Conservation (phyloP, 2,888 invertebrate species). For the Lepidochrysops patricia region DNA sequence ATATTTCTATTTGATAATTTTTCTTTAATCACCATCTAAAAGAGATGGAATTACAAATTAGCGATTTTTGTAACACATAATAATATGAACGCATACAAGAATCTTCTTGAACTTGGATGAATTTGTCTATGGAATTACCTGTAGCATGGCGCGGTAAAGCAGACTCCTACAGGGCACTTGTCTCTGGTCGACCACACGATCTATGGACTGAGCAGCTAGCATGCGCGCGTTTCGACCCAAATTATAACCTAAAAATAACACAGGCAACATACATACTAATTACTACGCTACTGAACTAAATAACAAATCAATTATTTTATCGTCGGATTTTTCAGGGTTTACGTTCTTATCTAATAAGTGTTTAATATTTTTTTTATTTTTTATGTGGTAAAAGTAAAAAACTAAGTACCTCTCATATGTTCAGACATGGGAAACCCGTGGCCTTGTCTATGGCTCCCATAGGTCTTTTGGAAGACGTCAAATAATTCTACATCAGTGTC, state of each 20-base stretch:
- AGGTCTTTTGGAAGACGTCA: conserved; percentile 56
- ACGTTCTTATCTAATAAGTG: too few species aligned
- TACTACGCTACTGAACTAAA: too few species aligned
- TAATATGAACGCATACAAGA: too few species aligned
- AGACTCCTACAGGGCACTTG: conserved; percentile 78
- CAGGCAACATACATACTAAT: too few species aligned
- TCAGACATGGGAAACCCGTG: conserved; percentile 81
- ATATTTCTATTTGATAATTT: conserved; percentile 38
- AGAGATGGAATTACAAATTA: too few species aligned
- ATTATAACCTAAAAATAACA: conserved; percentile 38
- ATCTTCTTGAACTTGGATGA: too few species aligned
- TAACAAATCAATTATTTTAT: too few species aligned
- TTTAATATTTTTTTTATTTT: too few species aligned
- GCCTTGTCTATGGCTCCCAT: conserved; percentile 30
- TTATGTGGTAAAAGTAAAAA: neutral
- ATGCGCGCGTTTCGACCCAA: conserved; percentile 87
- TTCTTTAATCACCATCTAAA: conserved; percentile 54
- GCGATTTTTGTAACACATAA: too few species aligned
- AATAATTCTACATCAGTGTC: conserved; percentile 33
- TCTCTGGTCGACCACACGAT: conserved; percentile 74
- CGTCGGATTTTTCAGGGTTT: too few species aligned
- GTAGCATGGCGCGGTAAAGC: conserved; percentile 84
- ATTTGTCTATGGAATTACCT: conserved; percentile 53
- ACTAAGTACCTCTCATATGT: conserved; percentile 57
- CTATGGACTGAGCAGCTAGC: conserved; percentile 89